These are phyloP conservation scores for Hymenopus coronatus DNA, from an alignment of 2,888 invertebrate genomes.

Conservation along the genomic window DNA sequence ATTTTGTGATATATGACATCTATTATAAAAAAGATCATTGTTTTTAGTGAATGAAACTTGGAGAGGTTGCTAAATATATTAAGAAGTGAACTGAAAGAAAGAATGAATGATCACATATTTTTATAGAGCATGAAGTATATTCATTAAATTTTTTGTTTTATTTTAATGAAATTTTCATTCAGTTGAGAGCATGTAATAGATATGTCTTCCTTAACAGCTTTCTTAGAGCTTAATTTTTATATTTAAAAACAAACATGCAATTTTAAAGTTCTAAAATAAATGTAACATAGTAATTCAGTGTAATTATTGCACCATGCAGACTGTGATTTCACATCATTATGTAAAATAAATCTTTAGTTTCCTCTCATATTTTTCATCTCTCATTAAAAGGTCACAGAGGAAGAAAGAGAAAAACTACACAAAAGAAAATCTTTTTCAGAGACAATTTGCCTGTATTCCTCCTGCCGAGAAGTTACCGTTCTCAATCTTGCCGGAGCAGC, in stretches of 20 bases:
- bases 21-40: background rate
- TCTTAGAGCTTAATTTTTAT: background rate
- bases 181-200: background rate
- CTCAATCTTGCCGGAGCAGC: too few species aligned
- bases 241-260: background rate
- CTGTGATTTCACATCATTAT: background rate
- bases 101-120: background rate
- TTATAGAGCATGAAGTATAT: background rate
- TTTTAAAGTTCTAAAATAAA: background rate
- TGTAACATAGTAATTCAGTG: background rate
- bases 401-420: too few species aligned
- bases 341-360: too few species aligned
- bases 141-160: background rate
- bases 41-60: background rate
- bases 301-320: background rate
- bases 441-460: too few species aligned
- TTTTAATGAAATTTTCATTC: background rate
- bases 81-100: background rate
- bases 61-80: background rate
- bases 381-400: too few species aligned
- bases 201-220: background rate
- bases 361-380: too few species aligned
- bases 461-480: too few species aligned
- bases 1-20: background rate
- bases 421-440: too few species aligned